Conservation (phyloP, 2,797 vertebrate genomes). For the Labeo calbasu region DNA sequence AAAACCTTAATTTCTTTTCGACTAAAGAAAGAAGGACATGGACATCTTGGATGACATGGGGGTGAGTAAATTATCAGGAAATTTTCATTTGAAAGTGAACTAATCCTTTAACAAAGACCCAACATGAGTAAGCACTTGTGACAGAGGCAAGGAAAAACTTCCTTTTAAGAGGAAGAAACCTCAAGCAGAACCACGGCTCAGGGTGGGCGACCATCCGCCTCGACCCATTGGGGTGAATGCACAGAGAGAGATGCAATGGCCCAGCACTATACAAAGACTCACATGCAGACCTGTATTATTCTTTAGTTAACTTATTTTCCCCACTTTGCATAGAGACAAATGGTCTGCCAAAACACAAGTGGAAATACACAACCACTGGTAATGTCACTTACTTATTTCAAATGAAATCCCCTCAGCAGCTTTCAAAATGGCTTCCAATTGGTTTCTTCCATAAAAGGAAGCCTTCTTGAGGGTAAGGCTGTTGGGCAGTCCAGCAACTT, state of each 20-base stretch:
- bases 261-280: not conserved
- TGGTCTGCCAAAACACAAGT: slow-evolving; percentile 26
- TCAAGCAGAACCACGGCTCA: too few species aligned
- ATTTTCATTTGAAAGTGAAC: too few species aligned
- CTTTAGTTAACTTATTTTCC: slow-evolving; percentile 2
- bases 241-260: not conserved
- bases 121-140: too few species aligned
- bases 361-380: slow-evolving; percentile 5
- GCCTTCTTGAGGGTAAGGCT: slow-evolving; percentile 13
- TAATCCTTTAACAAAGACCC: too few species aligned
- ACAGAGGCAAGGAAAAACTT: too few species aligned
- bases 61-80: too few species aligned
- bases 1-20: too few species aligned
- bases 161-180: too few species aligned
- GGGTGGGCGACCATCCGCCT: not conserved
- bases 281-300: not conserved
- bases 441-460: slow-evolving; percentile 28
- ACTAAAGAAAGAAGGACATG: too few species aligned
- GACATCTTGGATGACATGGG: too few species aligned
- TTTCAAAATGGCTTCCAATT: slow-evolving; percentile 23
- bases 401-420: slow-evolving; percentile 18
- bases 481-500: slow-evolving; percentile 27
- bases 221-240: not conserved
- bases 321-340: not conserved
- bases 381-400: slow-evolving; percentile 23